Conservation (phyloP, 2,888 invertebrate species). For the Melinaea marsaeus region DNA sequence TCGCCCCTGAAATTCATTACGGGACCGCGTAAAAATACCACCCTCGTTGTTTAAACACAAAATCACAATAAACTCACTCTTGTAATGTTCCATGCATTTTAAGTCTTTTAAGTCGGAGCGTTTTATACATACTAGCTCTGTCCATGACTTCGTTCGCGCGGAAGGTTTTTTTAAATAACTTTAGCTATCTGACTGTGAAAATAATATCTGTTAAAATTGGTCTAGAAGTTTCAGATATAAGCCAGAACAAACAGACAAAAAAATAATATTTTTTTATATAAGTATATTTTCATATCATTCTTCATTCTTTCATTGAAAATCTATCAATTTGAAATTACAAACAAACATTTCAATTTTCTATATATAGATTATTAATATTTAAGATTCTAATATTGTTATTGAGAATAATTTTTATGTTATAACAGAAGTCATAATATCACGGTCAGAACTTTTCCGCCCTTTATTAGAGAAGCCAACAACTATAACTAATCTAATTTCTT, state of each 20-base stretch:
- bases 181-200: too few species aligned
- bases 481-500: constrained; percentile 73
- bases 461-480: constrained; percentile 71
- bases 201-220: too few species aligned
- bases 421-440: not conserved
- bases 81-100: constrained; percentile 71
- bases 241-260: too few species aligned
- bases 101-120: constrained; percentile 40
- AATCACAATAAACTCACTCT: constrained; percentile 72
- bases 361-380: too few species aligned
- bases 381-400: not conserved
- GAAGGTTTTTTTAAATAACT: not conserved
- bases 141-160: constrained; percentile 10
- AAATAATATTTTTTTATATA: too few species aligned
- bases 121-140: constrained; percentile 49
- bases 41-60: constrained; percentile 73
- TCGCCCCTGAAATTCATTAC: constrained; percentile 65
- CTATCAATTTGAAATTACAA: too few species aligned
- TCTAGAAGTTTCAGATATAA: too few species aligned
- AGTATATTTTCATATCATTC: too few species aligned
- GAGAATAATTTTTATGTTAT: constrained; percentile 1
- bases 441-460: constrained; percentile 41
- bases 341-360: too few species aligned
- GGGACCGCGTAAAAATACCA: constrained; percentile 56
- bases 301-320: too few species aligned